A percentile compares a stretch with the other conserved stretches of the same genome.
Conservation (phyloP, 1,140 invertebrate species). For the Coboldia fuscipes region DNA sequence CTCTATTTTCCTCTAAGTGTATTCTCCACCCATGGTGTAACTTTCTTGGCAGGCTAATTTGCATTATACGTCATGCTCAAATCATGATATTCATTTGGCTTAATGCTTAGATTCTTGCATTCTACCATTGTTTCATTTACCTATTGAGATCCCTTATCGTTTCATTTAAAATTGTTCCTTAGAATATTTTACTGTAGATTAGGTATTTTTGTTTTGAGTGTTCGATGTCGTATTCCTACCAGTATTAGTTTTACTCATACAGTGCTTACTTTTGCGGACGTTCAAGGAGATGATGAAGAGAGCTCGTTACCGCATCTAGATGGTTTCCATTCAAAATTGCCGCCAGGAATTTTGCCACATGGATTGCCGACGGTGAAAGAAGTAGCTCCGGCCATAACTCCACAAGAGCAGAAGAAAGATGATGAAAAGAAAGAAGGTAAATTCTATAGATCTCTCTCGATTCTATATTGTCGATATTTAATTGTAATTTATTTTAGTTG, state of each 20-base stretch:
- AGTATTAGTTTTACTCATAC: conserved; percentile 53
- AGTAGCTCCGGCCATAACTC: conserved; percentile 72
- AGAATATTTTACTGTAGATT: too few relatives aligned
- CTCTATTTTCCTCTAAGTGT: too few relatives aligned
- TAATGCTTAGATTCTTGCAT: too few relatives aligned
- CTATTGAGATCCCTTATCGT: too few relatives aligned
- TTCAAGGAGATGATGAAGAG: conserved; percentile 89
- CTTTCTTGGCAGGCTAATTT: too few relatives aligned
- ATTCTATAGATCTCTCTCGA: conserved; percentile 3
- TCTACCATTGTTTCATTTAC: too few relatives aligned
- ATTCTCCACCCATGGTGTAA: too few relatives aligned
- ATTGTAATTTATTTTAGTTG: conserved; percentile 31
- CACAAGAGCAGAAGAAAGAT: conserved; percentile 48
- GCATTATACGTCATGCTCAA: too few relatives aligned
- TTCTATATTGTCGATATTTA: conserved; percentile 1
- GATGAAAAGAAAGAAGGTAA: conserved; percentile 46
- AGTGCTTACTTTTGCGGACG: conserved; percentile 98
- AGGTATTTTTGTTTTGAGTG: too few relatives aligned
- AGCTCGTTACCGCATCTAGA: conserved; percentile 51
- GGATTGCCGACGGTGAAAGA: conserved; percentile 89
- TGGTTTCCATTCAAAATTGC: conserved; percentile 65
- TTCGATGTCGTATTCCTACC: conserved; percentile 23
- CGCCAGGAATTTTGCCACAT: conserved; percentile 76
- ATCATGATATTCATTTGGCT: too few relatives aligned
- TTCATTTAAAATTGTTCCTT: too few relatives aligned